These are phyloP conservation scores for Spicauda simplicius DNA, from an alignment of 2,888 invertebrate species.

Conservation along the genomic window DNA sequence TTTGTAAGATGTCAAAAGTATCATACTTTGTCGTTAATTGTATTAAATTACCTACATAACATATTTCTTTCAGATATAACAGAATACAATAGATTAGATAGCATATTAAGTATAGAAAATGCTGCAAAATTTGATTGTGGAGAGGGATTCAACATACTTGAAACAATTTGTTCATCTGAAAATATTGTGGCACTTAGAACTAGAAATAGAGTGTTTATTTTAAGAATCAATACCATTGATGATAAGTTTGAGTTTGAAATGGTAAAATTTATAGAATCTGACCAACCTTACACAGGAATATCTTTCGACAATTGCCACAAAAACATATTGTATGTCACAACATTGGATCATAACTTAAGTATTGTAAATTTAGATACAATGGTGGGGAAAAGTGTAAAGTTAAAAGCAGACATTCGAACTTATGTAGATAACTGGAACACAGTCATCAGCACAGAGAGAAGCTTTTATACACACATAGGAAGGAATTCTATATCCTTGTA, in stretches of 20 bases:
- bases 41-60: neutral
- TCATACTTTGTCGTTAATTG: no score
- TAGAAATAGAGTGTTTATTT: slow-evolving; percentile 63
- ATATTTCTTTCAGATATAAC: slow-evolving; percentile 64
- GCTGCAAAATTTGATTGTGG: slow-evolving; percentile 60
- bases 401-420: slow-evolving; percentile 53
- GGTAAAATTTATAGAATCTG: slow-evolving; percentile 62
- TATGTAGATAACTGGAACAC: slow-evolving; percentile 71
- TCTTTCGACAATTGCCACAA: slow-evolving; percentile 70
- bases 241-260: slow-evolving; percentile 54
- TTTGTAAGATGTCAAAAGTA: no score
- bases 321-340: slow-evolving; percentile 69
- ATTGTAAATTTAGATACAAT: slow-evolving; percentile 73
- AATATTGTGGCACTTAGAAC: slow-evolving; percentile 69
- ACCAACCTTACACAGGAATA: slow-evolving; percentile 68
- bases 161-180: slow-evolving; percentile 63
- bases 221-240: slow-evolving; percentile 56
- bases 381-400: slow-evolving; percentile 58
- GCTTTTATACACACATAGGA: slow-evolving; percentile 62
- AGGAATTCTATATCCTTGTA: slow-evolving; percentile 63
- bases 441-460: slow-evolving; percentile 64
- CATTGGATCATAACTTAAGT: slow-evolving; percentile 60
- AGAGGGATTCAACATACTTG: slow-evolving; percentile 60
- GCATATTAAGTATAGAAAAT: slow-evolving; percentile 50
- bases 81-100: slow-evolving; percentile 55